phyloP scores from a whole-genome alignment of 2,888 invertebrate genomes.

The Byasa hedistus region DNA sequence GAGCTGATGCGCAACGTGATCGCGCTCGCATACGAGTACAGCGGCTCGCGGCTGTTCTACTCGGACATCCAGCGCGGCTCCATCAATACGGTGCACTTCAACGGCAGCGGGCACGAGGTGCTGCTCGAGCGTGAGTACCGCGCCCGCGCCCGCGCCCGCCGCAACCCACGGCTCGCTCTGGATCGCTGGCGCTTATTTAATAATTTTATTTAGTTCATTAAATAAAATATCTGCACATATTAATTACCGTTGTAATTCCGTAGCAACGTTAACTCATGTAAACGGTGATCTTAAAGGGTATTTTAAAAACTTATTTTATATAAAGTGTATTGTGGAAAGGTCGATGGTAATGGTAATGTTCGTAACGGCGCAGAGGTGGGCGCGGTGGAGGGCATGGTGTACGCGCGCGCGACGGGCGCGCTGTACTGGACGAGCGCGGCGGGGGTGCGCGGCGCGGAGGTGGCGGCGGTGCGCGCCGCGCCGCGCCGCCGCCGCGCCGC shows the following conservation, averaged over 20 bases:
- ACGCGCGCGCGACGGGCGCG: slow-evolving; percentile 83
- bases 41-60: slow-evolving; percentile 85
- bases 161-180: background rate
- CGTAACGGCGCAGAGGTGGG: slow-evolving; percentile 81
- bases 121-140: slow-evolving; percentile 82
- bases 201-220: too few relatives aligned
- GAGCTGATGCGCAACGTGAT: slow-evolving; percentile 91
- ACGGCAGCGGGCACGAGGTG: slow-evolving; percentile 86
- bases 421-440: slow-evolving; percentile 94
- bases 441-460: slow-evolving; percentile 46
- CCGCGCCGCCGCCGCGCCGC: slow-evolving; percentile 30
- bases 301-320: too few relatives aligned
- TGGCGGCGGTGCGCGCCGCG: slow-evolving; percentile 34
- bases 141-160: background rate
- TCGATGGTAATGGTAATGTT: too few relatives aligned
- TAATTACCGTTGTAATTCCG: too few relatives aligned
- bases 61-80: slow-evolving; percentile 93
- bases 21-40: slow-evolving; percentile 89
- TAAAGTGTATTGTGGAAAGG: too few relatives aligned
- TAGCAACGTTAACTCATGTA: too few relatives aligned
- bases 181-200: too few relatives aligned
- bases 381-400: slow-evolving; percentile 92
- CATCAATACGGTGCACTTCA: slow-evolving; percentile 89
- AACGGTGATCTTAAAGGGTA: too few relatives aligned
- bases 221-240: too few relatives aligned